Conservation (phyloP, 2,113 vertebrate species). For the Alectura lathami region DNA sequence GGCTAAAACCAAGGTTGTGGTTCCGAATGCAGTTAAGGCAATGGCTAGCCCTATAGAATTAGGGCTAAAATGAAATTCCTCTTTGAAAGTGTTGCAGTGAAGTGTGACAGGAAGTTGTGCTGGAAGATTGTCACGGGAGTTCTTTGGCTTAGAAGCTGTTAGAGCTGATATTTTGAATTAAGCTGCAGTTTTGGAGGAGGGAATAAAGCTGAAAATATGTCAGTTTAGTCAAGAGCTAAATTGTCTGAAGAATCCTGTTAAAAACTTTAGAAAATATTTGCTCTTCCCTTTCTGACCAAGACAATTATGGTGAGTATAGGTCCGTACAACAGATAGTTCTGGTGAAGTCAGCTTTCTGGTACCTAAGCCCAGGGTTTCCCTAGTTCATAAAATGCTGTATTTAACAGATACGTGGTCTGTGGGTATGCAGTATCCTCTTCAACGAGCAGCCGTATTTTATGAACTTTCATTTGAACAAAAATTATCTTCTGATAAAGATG, state of each 20-base stretch:
- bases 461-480: neutral
- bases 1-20: neutral
- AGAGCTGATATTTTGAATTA: neutral
- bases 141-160: neutral
- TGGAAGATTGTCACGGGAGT: neutral
- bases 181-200: neutral
- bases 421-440: neutral
- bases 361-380: neutral
- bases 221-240: too few species aligned
- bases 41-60: neutral
- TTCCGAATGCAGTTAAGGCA: neutral
- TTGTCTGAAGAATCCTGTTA: neutral
- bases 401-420: neutral
- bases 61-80: neutral
- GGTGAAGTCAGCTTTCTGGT: neutral
- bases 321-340: neutral
- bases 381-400: neutral
- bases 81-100: neutral
- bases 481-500: neutral
- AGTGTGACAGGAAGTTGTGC: neutral
- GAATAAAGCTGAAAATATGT: neutral
- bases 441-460: neutral
- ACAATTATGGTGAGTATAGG: neutral
- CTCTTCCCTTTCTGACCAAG: neutral
- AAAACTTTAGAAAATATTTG: neutral